Conservation (phyloP, 2,113 vertebrate genomes). For the Paramormyrops kingsleyae region DNA sequence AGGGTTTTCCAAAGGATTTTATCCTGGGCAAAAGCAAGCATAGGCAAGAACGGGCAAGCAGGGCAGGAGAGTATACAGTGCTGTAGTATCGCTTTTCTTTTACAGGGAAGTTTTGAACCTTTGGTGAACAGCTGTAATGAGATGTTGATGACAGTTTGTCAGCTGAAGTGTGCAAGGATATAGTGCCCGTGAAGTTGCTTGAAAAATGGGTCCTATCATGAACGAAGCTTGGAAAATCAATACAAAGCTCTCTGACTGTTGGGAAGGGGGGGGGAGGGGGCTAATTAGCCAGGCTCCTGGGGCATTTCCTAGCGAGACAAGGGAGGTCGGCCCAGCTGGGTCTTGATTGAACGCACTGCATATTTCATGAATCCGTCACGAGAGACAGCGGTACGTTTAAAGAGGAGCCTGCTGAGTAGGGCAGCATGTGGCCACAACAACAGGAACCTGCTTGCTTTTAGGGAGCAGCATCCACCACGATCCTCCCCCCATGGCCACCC, state of each 20-base stretch:
- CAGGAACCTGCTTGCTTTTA: not conserved
- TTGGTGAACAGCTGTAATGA: not conserved
- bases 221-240: not conserved
- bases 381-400: slow-evolving; percentile 2
- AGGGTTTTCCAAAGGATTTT: not conserved
- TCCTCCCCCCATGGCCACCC: not conserved
- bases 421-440: not conserved
- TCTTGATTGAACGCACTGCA: slow-evolving; percentile 56
- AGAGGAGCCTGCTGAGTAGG: not conserved
- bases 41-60: not conserved
- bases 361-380: slow-evolving; percentile 63
- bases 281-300: slow-evolving; percentile 6
- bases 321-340: not conserved
- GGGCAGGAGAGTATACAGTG: not conserved
- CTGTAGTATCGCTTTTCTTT: not conserved
- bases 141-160: not conserved
- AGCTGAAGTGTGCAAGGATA: not conserved
- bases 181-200: not conserved
- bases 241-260: not conserved
- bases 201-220: not conserved
- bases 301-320: not conserved
- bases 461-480: not conserved
- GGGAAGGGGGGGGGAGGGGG: not conserved
- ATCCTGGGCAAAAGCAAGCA: not conserved
- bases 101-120: not conserved